Base-by-base conservation (phyloP, 2,797 vertebrate species). In the Psittacula derbiana region DNA sequence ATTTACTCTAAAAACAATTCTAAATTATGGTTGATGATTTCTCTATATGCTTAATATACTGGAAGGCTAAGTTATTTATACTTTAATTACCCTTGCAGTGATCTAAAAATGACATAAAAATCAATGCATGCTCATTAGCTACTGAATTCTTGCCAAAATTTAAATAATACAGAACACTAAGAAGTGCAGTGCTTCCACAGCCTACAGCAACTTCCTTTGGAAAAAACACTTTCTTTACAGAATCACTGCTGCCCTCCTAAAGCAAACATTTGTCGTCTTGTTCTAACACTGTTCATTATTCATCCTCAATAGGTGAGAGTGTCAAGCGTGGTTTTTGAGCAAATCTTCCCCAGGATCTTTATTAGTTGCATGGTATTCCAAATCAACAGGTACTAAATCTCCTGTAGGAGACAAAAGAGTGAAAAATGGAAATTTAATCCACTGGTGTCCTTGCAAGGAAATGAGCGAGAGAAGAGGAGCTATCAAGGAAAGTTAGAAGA, bases 61-160 rank as follows among this genome's bases (percentile, higher is more conserved):
- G 0, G 40, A 17, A 96, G 66, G 69, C 61, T 80, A 86, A 82
- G 92, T 86, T 97, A 96, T 96, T 97, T 96, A 96, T 95, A 96
- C 24, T 92, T 86, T 92, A 95, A 96, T 96, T 93, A 96, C 84
- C 87, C 85, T 79, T 88, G 44, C 85, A 94, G 49, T n/a, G 73
- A 91, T 97, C 82, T 95, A 96, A 96, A 97, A 95, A 92, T 30
- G 6, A 88, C 95, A 92, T 53, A 94, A 93, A 96, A 92, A 95
- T 96, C 93, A 96, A 86, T 95, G 88, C 31, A 64, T 47, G 31
- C 43, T 95, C 66, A 91, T 96, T 95, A 96, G 80, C 64, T 92
- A 31, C 64, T 76, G 79, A 93, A 84, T 19, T 75, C 70, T 79
- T 79, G 86, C 33, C 69, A 91, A 91, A 93, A 88, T 81, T 57